Percentiles rank a stretch among this genome's conserved stretches.
phyloP scores from a whole-genome alignment of 2,113 vertebrate genomes.

The Cyprinodon variegatus region DNA sequence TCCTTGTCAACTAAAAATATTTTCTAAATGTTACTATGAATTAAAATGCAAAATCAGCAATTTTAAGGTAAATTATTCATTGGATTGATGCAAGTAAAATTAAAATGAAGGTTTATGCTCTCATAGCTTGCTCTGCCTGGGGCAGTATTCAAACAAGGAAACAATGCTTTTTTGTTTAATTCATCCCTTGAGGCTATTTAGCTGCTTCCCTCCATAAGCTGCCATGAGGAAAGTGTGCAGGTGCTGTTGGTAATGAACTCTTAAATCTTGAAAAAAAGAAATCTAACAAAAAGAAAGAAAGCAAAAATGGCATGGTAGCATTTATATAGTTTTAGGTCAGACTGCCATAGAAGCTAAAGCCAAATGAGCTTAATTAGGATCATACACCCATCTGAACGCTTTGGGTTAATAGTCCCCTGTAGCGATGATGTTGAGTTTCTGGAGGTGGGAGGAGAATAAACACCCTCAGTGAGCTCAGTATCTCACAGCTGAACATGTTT shows the following conservation, averaged over 20 bases:
- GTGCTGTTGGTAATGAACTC: neutral
- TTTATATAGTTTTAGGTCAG: neutral
- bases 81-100: neutral
- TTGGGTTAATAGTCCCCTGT: constrained; percentile 55
- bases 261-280: neutral
- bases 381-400: constrained; percentile 15
- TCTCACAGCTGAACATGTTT: constrained; percentile 47
- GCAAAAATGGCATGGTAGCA: neutral
- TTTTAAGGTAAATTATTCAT: neutral
- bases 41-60: neutral
- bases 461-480: neutral
- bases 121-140: neutral
- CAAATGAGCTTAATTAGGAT: constrained; percentile 43
- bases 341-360: constrained; percentile 16
- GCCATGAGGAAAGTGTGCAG: neutral
- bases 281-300: neutral
- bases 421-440: constrained; percentile 17
- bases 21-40: neutral
- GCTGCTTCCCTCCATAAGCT: neutral
- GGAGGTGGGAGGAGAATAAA: constrained; percentile 14
- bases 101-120: neutral
- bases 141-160: neutral
- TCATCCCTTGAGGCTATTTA: neutral
- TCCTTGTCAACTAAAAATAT: neutral
- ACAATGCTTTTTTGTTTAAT: neutral